Evolutionary conservation across 2,797 vertebrate species (phyloP), one percentile per base, ranked within the genome.

Genomic region (Pangasius larnaudii): DNA sequence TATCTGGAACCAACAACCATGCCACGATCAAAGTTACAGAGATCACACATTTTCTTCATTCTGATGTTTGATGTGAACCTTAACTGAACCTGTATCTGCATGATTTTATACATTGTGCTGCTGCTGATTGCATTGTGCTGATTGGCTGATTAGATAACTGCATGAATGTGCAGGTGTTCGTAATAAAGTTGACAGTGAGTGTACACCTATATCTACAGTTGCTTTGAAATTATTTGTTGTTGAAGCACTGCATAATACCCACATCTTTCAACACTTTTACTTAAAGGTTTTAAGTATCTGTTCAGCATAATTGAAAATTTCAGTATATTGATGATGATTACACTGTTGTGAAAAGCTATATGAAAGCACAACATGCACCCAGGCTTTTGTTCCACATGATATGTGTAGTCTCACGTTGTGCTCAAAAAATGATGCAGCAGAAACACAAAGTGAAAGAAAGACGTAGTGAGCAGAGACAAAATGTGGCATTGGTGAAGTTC

Each of bases 401-500:
- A 16, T 69, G 71, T 46, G 30, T 88, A 63, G 18, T 36, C 49
- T 56, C 63, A 53, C 74, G 16, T 69, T 84, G 75, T 82, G 63
- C 36, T 18, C n/a, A 74, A 75, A 63, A 88, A 87, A 67, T 75
- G 56, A 90, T 33, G 53, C 33, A 78, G 72, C 72, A 65, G 53
- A 88, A 79, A 89, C 53, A 85, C 82, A 86, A 36, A 82, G 27
- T 71, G 33, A 61, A 86, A 86, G 79, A 65, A 69, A 86, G 58
- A 86, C 49, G 69, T 49, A 77, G 86, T 84, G 74, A 84, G 69
- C 3, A 42, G 51, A 77, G 75, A 83, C 46, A 89, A 80, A 89
- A 77, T 69, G 82, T 85, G 87, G 88, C 81, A 91, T 91, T 91
- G 91, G 91, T 92, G 58, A 90, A 94, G 94, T 95, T 96, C 95